phyloP scores from a whole-genome alignment of 92 coral and sea anemone species.

The Metridium senile region DNA sequence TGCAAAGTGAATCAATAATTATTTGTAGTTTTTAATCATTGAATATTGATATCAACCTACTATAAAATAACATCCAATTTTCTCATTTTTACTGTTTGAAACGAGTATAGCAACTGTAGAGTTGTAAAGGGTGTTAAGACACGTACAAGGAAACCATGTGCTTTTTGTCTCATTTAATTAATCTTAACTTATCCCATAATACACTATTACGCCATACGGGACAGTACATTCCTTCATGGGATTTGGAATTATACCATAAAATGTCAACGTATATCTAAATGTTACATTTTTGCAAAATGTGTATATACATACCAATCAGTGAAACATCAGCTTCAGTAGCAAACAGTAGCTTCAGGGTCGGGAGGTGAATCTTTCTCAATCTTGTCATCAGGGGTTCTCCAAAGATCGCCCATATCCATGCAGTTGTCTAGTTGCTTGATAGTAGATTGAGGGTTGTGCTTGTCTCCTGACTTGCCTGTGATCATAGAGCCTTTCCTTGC shows the following conservation, averaged over 20 bases:
- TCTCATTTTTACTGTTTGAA: too few relatives aligned
- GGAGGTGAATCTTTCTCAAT: background rate
- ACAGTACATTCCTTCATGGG: background rate
- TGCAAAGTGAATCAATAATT: too few relatives aligned
- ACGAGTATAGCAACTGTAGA: too few relatives aligned
- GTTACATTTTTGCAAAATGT: background rate
- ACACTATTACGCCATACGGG: background rate
- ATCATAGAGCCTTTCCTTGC: conserved; percentile 64
- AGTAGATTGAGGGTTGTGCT: background rate
- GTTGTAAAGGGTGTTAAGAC: too few relatives aligned
- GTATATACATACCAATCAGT: background rate
- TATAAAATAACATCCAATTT: too few relatives aligned
- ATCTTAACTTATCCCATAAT: background rate
- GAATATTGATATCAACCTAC: too few relatives aligned
- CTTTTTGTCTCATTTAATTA: background rate
- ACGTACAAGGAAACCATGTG: background rate
- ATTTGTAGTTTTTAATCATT: too few relatives aligned
- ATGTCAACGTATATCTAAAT: background rate
- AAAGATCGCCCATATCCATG: background rate
- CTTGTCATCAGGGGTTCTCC: background rate
- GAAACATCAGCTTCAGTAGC: background rate
- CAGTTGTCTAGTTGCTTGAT: background rate
- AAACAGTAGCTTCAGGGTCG: background rate
- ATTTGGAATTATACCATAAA: background rate
- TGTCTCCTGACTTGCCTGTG: conserved; percentile 30